Evolutionary conservation across 2,888 invertebrate genomes (phyloP), one percentile per base, ranked within the genome.

Genomic region (Agonopterix arenella): DNA sequence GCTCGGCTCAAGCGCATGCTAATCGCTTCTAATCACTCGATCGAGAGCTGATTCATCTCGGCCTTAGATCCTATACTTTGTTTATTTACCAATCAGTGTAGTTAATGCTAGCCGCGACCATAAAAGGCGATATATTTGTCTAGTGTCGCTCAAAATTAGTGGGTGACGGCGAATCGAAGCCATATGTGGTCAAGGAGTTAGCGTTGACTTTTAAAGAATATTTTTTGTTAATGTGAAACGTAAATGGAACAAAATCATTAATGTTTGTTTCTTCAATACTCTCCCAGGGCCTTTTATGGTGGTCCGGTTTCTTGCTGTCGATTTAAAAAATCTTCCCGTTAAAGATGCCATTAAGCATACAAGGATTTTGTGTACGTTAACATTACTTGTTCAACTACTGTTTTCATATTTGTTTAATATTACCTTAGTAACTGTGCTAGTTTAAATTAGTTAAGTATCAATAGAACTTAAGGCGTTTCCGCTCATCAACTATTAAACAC

Each of bases 91-190:
- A 83, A 86, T 85, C 82, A 83, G 78, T 78, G 69, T 72, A 69
- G 70, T 77, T 84, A 78, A 83, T 82, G 70, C 80, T 66, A 63
- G 64, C 64, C 72, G 76, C 70, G 70, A 69, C 85, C 81, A 84
- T 86, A 88, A 84, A 88, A 84, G 84, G 84, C 73, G 77, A 79
- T 84, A 77, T 84, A 84, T 88, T 86, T 86, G 82, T 81, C 79
- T 80, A 80, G 79, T 80, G 83, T 79, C 80, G 80, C 75, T 83
- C 80, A 72, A 79, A 83, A 86, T 85, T 85, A 85, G 85, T 78
- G 76, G 69, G 72, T 70, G 75, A 76, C 80, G 74, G 82, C 74
- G 76, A 84, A 85, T 80, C 76, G 70, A 74, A 80, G 68, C 80
- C 78, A 75, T 84, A 85, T 86, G 84, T 85, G 84, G 85, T 78